These are phyloP conservation scores for Labia minor DNA, from an alignment of 2,888 invertebrate genomes.

Conservation along the genomic window DNA sequence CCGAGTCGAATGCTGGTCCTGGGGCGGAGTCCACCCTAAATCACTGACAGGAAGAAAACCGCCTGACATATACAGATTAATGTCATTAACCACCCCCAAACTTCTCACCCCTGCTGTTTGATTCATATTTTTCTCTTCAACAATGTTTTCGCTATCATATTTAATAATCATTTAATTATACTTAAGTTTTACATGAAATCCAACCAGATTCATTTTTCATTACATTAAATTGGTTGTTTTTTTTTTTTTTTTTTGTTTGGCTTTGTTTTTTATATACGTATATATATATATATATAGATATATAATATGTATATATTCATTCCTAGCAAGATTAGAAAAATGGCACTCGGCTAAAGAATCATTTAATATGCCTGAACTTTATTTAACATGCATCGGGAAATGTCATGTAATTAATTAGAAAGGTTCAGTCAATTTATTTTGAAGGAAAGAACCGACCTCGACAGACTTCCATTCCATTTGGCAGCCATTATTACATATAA, in stretches of 20 bases:
- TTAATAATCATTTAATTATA: slow-evolving; percentile 1
- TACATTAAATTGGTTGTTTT: background rate
- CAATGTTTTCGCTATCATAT: background rate
- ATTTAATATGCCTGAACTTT: background rate
- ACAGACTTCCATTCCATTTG: no score
- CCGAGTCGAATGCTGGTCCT: background rate
- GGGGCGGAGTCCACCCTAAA: background rate
- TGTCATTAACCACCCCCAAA: background rate
- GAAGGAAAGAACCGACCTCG: background rate
- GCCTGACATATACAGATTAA: background rate
- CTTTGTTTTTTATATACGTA: no score
- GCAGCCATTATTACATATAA: no score
- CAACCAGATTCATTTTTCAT: background rate
- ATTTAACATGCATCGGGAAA: background rate
- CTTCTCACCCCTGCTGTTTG: background rate
- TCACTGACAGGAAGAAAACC: background rate
- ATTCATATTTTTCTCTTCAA: background rate
- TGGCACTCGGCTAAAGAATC: background rate
- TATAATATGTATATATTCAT: no score
- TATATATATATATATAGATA: no score
- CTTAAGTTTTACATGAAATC: background rate
- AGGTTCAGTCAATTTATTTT: background rate
- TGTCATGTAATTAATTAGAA: background rate
- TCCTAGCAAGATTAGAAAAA: no score
- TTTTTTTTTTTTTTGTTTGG: background rate